These are phyloP conservation scores for Seira ritae DNA, from an alignment of 2,888 invertebrate genomes.

Conservation along the genomic window DNA sequence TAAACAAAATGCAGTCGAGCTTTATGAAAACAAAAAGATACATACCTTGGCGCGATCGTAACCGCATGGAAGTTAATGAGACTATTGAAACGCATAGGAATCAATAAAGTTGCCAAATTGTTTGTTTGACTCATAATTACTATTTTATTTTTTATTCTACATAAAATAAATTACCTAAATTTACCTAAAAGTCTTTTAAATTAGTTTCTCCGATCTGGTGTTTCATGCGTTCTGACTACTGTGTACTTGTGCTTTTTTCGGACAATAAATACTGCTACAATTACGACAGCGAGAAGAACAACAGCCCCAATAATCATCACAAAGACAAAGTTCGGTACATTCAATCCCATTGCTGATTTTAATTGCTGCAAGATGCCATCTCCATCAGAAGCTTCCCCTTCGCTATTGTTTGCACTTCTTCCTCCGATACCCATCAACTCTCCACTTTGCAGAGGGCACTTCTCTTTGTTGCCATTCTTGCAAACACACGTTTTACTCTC, in stretches of 20 bases:
- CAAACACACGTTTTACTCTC: neutral
- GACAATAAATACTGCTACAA: slow-evolving; percentile 13
- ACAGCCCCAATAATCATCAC: slow-evolving; percentile 32
- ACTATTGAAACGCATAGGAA: no score
- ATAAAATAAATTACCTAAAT: no score
- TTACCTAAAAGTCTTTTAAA: no score
- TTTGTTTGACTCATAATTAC: no score
- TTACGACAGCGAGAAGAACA: neutral
- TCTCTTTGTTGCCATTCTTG: neutral
- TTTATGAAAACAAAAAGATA: slow-evolving; percentile 40
- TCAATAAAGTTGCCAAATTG: no score
- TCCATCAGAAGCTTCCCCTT: neutral
- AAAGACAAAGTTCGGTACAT: slow-evolving; percentile 28
- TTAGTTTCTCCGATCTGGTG: neutral
- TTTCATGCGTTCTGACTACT: slow-evolving; percentile 18
- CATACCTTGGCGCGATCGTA: slow-evolving; percentile 18
- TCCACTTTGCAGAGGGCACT: neutral
- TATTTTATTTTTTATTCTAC: no score
- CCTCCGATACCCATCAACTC: neutral
- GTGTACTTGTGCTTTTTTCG: slow-evolving; percentile 28
- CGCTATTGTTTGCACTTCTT: neutral
- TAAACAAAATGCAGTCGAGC: slow-evolving; percentile 22
- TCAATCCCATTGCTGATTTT: slow-evolving; percentile 13
- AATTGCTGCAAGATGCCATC: neutral
- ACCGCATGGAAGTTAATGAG: no score